Percentiles rank a stretch among this genome's conserved stretches.
Evolutionary conservation across 1,140 invertebrate species (phyloP).

Genomic region (Bombus sibiricus): DNA sequence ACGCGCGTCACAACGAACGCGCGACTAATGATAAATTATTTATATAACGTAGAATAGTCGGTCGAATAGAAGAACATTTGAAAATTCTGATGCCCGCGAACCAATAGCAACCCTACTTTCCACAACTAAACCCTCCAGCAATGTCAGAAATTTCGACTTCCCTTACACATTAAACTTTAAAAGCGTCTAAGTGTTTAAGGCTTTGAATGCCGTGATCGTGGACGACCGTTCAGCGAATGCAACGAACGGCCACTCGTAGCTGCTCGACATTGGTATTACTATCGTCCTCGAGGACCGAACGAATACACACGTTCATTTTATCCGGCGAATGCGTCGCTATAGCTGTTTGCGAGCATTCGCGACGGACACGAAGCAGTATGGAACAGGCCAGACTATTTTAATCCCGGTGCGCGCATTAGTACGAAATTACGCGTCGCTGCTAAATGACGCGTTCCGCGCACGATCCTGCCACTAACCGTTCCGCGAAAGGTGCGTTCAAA

Average conservation of each 20-base stretch:
- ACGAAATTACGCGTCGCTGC: not conserved
- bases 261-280: not conserved
- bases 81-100: not conserved
- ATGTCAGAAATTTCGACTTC: not conserved
- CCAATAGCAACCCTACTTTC: not conserved
- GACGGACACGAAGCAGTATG: not conserved
- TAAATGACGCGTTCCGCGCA: not conserved
- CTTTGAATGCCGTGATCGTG: not conserved
- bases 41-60: too few species aligned
- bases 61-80: not conserved
- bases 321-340: not conserved
- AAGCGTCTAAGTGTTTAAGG: not conserved
- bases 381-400: not conserved
- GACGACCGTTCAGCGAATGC: not conserved
- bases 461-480: not conserved
- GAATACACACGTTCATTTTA: conserved; percentile 2
- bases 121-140: not conserved
- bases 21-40: too few species aligned
- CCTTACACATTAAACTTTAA: not conserved
- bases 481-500: not conserved
- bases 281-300: conserved; percentile 2
- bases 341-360: not conserved
- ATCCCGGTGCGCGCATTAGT: conserved; percentile 3
- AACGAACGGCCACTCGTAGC: not conserved
- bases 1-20: too few species aligned